Evolutionary conservation across 1,140 invertebrate genomes (phyloP).

Genomic region (Wasmannia auropunctata): DNA sequence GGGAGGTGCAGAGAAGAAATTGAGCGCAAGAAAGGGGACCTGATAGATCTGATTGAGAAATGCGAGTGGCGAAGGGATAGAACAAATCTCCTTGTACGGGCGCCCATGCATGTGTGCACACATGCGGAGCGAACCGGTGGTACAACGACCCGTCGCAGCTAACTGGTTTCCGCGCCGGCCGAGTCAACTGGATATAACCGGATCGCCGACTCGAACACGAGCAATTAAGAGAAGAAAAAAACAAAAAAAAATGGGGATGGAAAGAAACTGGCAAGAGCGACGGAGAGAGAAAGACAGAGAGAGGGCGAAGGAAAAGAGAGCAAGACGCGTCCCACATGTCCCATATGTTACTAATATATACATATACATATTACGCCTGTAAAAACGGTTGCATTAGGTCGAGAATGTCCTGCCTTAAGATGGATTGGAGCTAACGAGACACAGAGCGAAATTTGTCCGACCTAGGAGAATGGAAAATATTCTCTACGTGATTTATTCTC

Average conservation of each 20-base stretch:
- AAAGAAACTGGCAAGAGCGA: neutral
- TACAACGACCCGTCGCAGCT: slow-evolving; percentile 71
- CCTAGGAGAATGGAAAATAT: neutral
- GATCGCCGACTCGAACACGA: slow-evolving; percentile 40
- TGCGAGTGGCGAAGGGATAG: slow-evolving; percentile 7
- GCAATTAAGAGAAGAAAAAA: slow-evolving; percentile 43
- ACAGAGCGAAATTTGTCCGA: neutral
- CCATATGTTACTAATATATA: neutral
- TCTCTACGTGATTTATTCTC: neutral
- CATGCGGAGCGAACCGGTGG: slow-evolving; percentile 46
- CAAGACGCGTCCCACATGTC: slow-evolving; percentile 18
- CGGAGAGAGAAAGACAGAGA: neutral
- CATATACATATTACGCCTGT: neutral
- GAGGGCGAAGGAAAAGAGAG: neutral
- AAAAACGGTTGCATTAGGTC: slow-evolving; percentile 27
- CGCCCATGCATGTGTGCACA: slow-evolving; percentile 38
- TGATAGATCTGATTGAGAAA: slow-evolving; percentile 26
- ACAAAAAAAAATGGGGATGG: neutral
- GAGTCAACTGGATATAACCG: slow-evolving; percentile 73
- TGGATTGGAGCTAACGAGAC: neutral
- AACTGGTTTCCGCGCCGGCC: slow-evolving; percentile 66
- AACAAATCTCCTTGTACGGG: slow-evolving; percentile 27
- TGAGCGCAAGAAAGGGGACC: neutral
- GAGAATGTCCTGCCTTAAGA: slow-evolving; percentile 19
- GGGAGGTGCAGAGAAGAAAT: neutral